Evolutionary conservation across 2,797 vertebrate genomes (phyloP).

Genomic region (Notoglanidium macrostoma): DNA sequence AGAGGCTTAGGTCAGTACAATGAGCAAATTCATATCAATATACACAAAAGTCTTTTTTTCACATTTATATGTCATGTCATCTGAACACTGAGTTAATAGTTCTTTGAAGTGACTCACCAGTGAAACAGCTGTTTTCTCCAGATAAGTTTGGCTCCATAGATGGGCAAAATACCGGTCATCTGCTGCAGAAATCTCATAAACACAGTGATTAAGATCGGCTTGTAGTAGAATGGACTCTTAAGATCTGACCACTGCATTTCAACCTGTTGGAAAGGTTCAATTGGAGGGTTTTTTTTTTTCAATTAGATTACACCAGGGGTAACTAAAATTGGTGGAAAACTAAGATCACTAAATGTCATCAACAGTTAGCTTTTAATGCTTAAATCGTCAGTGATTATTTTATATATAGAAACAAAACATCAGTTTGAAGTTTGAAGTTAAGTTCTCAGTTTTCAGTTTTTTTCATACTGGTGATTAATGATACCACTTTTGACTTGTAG

Average conservation of each 20-base stretch:
- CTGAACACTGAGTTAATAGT: not conserved
- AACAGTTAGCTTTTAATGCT: not conserved
- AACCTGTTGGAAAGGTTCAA: conserved; percentile 53
- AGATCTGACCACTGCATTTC: conserved; percentile 76
- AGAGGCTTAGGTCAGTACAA: not conserved
- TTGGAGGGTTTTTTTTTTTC: not conserved
- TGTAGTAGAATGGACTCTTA: conserved; percentile 76
- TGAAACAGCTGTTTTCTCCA: conserved; percentile 59
- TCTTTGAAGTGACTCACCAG: conserved; percentile 42
- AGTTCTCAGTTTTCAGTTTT: too few species aligned
- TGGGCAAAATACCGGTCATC: conserved; percentile 88
- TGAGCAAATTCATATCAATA: too few species aligned
- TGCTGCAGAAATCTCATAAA: conserved; percentile 93
- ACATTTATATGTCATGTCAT: not conserved
- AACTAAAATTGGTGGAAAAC: not conserved
- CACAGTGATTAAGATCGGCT: conserved; percentile 84
- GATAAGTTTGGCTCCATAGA: conserved; percentile 77
- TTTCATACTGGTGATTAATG: too few species aligned
- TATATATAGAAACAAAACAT: not conserved
- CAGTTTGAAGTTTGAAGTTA: not conserved
- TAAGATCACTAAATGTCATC: not conserved
- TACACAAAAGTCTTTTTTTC: not conserved
- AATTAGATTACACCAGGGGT: not conserved
- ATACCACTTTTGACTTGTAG: too few species aligned
- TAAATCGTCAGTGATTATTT: not conserved